Evolutionary conservation across 1,140 invertebrate genomes (phyloP).

Genomic region (Micrasema minimum): DNA sequence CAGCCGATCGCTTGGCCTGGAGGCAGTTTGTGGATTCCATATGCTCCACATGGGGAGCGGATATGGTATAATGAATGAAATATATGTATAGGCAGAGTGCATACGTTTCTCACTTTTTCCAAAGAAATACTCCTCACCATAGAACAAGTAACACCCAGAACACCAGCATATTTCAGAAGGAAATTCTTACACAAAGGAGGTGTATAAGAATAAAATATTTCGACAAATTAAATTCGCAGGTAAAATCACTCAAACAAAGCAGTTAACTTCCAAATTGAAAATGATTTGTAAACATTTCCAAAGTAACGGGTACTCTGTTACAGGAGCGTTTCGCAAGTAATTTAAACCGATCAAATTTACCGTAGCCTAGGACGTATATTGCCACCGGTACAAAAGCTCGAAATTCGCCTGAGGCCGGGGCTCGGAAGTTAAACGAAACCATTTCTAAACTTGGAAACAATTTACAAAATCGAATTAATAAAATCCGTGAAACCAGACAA

Average conservation of each 20-base stretch:
- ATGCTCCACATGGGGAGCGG: no score
- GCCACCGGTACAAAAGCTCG: background rate
- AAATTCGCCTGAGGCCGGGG: background rate
- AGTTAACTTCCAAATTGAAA: conserved; percentile 7
- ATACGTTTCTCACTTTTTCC: no score
- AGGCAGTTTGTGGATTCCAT: no score
- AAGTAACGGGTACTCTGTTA: background rate
- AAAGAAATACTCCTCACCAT: no score
- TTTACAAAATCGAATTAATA: conserved; percentile 25
- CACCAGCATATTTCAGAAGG: no score
- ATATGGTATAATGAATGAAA: no score
- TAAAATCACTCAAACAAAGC: conserved; percentile 3
- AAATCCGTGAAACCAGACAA: conserved; percentile 23
- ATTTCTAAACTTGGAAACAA: conserved; percentile 10
- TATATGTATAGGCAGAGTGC: no score
- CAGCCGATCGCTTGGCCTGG: no score
- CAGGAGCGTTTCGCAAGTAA: conserved; percentile 1
- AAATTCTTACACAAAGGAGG: no score
- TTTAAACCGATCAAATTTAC: background rate
- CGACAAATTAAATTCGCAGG: no score
- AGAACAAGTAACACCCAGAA: no score
- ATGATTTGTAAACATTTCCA: conserved; percentile 4
- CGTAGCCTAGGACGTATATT: background rate
- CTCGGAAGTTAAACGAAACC: background rate
- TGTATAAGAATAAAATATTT: no score